Evolutionary conservation across 2,113 vertebrate genomes (phyloP).

Genomic region (Rhabdornis inornatus): DNA sequence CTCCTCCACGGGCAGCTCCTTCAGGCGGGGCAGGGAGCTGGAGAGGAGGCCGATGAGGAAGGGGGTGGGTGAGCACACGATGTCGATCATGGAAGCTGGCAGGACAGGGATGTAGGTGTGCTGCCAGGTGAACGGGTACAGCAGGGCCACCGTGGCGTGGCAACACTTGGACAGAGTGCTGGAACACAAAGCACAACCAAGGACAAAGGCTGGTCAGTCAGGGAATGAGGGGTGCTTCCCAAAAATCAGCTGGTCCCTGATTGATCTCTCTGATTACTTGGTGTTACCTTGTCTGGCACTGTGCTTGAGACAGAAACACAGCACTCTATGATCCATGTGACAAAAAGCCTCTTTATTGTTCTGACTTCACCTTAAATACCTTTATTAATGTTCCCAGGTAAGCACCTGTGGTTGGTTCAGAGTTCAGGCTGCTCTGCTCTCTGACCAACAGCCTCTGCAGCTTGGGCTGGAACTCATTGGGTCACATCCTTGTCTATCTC

Average conservation of each 20-base stretch:
- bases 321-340: too few species aligned
- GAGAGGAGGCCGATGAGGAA: conserved; percentile 93
- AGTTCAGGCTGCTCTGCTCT: too few species aligned
- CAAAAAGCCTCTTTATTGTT: too few species aligned
- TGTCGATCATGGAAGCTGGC: conserved; percentile 92
- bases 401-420: too few species aligned
- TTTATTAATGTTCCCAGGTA: too few species aligned
- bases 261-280: background rate
- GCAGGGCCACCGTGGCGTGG: conserved; percentile 81
- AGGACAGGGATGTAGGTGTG: conserved; percentile 93
- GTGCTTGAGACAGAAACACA: too few species aligned
- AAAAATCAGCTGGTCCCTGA: background rate
- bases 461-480: too few species aligned
- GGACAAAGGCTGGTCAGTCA: background rate
- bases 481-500: too few species aligned
- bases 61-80: conserved; percentile 91
- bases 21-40: conserved; percentile 85
- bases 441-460: too few species aligned
- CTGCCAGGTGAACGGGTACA: conserved; percentile 88
- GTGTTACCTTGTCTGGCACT: too few species aligned
- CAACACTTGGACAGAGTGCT: conserved; percentile 91
- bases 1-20: conserved; percentile 89
- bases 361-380: too few species aligned
- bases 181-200: background rate
- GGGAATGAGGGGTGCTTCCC: background rate